phyloP scores from a whole-genome alignment of 2,888 invertebrate species.

The Tricholauxania praeusta region DNA sequence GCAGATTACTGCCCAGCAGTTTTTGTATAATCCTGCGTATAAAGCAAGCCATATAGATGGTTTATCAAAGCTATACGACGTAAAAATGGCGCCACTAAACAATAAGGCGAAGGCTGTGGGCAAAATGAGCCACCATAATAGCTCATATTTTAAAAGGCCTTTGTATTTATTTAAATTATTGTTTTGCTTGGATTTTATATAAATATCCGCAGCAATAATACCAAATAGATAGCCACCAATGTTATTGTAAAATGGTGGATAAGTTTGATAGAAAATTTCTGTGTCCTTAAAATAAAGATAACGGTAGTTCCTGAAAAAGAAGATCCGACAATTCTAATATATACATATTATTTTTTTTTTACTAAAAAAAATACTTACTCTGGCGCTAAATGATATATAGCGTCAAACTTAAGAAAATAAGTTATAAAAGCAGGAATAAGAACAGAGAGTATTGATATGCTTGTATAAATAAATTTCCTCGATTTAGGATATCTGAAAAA shows the following conservation, averaged over 20 bases:
- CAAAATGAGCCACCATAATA: slow-evolving; percentile 50
- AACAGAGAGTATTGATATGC: slow-evolving; percentile 44
- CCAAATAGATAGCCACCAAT: slow-evolving; percentile 62
- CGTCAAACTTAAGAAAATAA: slow-evolving; percentile 55
- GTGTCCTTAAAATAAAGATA: slow-evolving; percentile 57
- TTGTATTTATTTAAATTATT: slow-evolving; percentile 36
- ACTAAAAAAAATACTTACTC: slow-evolving; percentile 54
- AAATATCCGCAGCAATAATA: slow-evolving; percentile 55
- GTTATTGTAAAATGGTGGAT: slow-evolving; percentile 62
- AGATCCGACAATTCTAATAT: slow-evolving; percentile 1
- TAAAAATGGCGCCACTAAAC: slow-evolving; percentile 57
- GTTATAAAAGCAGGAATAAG: slow-evolving; percentile 52
- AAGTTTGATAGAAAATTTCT: slow-evolving; percentile 56
- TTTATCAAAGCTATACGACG: slow-evolving; percentile 57
- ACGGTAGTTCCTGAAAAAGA: slow-evolving; percentile 56
- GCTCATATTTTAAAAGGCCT: slow-evolving; percentile 49
- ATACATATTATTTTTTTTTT: background rate
- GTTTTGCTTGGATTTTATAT: slow-evolving; percentile 44
- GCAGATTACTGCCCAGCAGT: slow-evolving; percentile 63
- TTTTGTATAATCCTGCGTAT: slow-evolving; percentile 66
- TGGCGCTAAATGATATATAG: slow-evolving; percentile 57
- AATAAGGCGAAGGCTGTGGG: slow-evolving; percentile 49
- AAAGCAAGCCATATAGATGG: slow-evolving; percentile 65
- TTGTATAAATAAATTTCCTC: slow-evolving; percentile 43
- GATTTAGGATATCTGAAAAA: slow-evolving; percentile 51